Conservation (phyloP, 2,113 vertebrate species). For the Zosterops japonicus region DNA sequence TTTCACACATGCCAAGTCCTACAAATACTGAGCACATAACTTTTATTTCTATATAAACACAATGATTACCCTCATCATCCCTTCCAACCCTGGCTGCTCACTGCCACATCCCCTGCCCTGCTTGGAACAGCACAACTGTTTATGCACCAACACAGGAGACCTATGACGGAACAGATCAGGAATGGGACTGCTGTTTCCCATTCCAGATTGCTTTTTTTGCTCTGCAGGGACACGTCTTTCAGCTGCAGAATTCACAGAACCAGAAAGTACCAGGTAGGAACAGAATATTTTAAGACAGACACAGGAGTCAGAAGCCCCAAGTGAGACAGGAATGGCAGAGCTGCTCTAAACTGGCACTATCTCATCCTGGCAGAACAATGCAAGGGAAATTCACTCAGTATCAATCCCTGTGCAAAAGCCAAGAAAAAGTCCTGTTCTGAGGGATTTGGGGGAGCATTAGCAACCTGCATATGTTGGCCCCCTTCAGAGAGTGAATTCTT, state of each 20-base stretch:
- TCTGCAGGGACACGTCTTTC: not conserved
- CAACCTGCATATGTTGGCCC: fast-evolving
- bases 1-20: not conserved
- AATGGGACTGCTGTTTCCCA: not conserved
- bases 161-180: not conserved
- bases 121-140: not conserved
- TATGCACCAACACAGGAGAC: not conserved
- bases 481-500: not conserved
- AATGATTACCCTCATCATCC: not conserved
- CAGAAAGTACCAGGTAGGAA: not conserved
- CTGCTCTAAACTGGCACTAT: not conserved
- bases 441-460: not conserved
- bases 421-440: not conserved
- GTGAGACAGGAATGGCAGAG: not conserved
- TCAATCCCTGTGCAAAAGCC: not conserved
- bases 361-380: not conserved
- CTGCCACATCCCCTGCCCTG: not conserved
- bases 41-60: not conserved
- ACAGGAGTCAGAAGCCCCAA: not conserved
- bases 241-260: not conserved
- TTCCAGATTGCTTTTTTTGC: not conserved
- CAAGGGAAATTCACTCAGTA: not conserved
- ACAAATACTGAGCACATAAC: not conserved
- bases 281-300: not conserved
- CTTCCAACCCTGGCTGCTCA: not conserved